Conservation (phyloP, 2,888 invertebrate species). For the Helobdella robusta region DNA sequence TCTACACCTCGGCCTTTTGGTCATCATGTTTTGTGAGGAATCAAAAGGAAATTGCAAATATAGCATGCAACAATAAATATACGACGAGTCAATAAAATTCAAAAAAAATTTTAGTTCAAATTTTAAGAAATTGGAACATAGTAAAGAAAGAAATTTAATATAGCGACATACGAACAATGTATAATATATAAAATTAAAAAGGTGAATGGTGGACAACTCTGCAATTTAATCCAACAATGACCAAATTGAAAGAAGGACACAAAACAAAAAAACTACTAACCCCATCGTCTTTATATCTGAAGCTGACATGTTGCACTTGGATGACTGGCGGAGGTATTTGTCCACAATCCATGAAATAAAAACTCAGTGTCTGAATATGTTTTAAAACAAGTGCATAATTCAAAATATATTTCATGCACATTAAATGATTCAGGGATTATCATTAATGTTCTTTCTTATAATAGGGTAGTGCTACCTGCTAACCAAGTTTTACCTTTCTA, state of each 20-base stretch:
- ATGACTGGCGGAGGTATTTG: conserved; percentile 96
- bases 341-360: conserved; percentile 91
- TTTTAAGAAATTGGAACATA: too few species aligned
- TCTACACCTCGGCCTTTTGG: conserved; percentile 15
- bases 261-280: conserved; percentile 37
- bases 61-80: too few species aligned
- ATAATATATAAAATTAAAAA: background rate
- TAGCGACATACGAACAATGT: too few species aligned
- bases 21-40: conserved; percentile 3
- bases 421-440: too few species aligned
- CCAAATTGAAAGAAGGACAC: background rate
- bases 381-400: background rate
- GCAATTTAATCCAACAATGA: background rate
- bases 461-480: too few species aligned
- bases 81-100: too few species aligned
- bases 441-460: too few species aligned
- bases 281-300: conserved; percentile 74
- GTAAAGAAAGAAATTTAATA: too few species aligned
- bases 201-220: background rate
- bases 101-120: too few species aligned
- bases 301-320: conserved; percentile 97
- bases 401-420: background rate
- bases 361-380: conserved; percentile 52
- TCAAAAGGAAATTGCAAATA: too few species aligned
- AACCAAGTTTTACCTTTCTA: too few species aligned